Percentiles rank a stretch among this genome's conserved stretches.
phyloP scores from a whole-genome alignment of 2,888 invertebrate species.

The Hyppa rectilinea region DNA sequence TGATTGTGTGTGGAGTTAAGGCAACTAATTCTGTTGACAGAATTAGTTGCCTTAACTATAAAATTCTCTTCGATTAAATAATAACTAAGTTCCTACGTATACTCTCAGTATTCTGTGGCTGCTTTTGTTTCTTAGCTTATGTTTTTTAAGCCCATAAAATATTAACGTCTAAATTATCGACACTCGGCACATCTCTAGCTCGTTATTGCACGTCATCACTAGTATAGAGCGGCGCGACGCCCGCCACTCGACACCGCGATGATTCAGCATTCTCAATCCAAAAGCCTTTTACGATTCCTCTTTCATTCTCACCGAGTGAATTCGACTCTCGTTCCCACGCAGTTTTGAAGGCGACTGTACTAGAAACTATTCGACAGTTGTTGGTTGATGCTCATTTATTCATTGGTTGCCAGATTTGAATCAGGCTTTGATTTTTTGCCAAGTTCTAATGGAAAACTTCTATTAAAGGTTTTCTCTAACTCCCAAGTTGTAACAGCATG shows the following conservation, averaged over 20 bases:
- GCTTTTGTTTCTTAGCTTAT: neutral
- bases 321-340: conserved; percentile 82
- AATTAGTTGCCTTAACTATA: neutral
- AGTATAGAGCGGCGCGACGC: conserved; percentile 75
- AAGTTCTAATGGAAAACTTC: too few relatives aligned
- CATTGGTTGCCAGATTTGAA: conserved; percentile 34
- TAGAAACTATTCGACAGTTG: conserved; percentile 60
- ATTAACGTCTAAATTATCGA: conserved; percentile 50
- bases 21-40: too few relatives aligned
- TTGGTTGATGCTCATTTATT: conserved; percentile 51
- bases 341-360: conserved; percentile 76
- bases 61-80: neutral
- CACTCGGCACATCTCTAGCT: conserved; percentile 72
- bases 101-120: neutral
- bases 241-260: conserved; percentile 82
- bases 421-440: too few relatives aligned
- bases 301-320: conserved; percentile 83
- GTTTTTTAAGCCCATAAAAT: neutral
- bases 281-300: conserved; percentile 88
- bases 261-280: conserved; percentile 89
- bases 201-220: conserved; percentile 88
- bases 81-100: neutral
- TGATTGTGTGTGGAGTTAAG: too few relatives aligned
- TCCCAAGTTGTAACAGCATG: too few relatives aligned
- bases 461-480: too few relatives aligned